Evolutionary conservation across 2,113 vertebrate species (phyloP).

Genomic region (Loxodonta africana): DNA sequence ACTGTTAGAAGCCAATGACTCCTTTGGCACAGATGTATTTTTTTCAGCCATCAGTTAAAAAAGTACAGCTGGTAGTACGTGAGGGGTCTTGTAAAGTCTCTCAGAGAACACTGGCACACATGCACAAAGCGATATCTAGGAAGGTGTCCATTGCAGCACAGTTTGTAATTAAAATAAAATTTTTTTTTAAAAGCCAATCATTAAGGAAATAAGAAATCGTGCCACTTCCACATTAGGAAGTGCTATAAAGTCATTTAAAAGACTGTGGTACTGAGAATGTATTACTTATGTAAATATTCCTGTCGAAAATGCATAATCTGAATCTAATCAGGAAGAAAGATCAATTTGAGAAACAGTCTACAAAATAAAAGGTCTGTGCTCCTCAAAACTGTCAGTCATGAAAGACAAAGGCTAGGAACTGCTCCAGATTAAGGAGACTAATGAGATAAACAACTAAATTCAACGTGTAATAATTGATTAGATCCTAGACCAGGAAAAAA

Average conservation of each 20-base stretch:
- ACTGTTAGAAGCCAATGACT: background rate
- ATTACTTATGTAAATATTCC: background rate
- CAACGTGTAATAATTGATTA: background rate
- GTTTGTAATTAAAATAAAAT: background rate
- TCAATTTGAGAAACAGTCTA: constrained; percentile 1
- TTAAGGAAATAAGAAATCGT: constrained; percentile 10
- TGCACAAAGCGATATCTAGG: constrained; percentile 5
- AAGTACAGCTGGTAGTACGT: background rate
- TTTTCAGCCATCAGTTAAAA: constrained; percentile 31
- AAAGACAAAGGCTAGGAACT: constrained; percentile 1
- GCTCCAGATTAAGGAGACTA: background rate
- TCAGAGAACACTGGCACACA: background rate
- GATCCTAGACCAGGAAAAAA: background rate
- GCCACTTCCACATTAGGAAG: constrained; percentile 1
- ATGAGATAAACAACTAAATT: background rate
- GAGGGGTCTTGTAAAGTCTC: constrained; percentile 14
- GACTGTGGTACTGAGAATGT: background rate
- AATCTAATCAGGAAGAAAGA: constrained; percentile 19
- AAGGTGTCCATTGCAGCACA: background rate
- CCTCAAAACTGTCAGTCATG: background rate
- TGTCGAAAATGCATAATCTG: background rate
- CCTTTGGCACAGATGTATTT: background rate
- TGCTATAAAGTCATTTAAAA: constrained; percentile 31
- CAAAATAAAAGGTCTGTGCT: background rate
- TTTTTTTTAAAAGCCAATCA: background rate